Percentiles rank a stretch among this genome's conserved stretches.
Evolutionary conservation across 2,113 vertebrate genomes (phyloP).

Genomic region (Anolis carolinensis): DNA sequence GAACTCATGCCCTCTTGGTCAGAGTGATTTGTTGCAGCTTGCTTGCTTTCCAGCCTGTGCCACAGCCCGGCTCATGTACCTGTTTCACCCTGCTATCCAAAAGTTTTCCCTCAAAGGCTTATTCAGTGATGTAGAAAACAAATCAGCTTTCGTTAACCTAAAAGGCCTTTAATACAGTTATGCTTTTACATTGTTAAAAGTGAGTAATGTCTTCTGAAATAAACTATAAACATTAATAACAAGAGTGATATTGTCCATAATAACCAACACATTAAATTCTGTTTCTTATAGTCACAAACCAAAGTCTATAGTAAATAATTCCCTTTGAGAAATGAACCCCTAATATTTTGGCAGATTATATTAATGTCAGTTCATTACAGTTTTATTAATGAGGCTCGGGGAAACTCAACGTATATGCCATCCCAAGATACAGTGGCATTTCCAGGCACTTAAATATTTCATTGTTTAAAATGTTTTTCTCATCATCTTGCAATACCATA

Average conservation of each 20-base stretch:
- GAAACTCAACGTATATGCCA: constrained; percentile 27
- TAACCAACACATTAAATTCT: background rate
- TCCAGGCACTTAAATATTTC: background rate
- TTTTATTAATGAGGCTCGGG: constrained; percentile 50
- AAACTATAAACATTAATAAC: background rate
- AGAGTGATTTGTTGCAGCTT: no score
- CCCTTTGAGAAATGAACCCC: background rate
- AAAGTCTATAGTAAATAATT: background rate
- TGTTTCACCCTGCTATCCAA: no score
- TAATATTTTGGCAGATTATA: no score
- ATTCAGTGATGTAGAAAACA: no score
- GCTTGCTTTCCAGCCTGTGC: no score
- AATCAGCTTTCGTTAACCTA: no score
- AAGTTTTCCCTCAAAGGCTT: no score
- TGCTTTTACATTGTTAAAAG: background rate
- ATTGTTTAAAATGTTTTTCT: background rate
- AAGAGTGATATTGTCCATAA: background rate
- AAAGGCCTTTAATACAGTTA: background rate
- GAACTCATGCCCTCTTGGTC: no score
- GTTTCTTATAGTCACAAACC: background rate
- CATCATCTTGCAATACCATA: background rate
- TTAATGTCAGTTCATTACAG: constrained; percentile 54
- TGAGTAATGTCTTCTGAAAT: background rate
- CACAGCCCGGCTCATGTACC: no score
- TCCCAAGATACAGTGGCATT: constrained; percentile 18